phyloP scores from a whole-genome alignment of 1,140 invertebrate species.

The Gerris buenoi region DNA sequence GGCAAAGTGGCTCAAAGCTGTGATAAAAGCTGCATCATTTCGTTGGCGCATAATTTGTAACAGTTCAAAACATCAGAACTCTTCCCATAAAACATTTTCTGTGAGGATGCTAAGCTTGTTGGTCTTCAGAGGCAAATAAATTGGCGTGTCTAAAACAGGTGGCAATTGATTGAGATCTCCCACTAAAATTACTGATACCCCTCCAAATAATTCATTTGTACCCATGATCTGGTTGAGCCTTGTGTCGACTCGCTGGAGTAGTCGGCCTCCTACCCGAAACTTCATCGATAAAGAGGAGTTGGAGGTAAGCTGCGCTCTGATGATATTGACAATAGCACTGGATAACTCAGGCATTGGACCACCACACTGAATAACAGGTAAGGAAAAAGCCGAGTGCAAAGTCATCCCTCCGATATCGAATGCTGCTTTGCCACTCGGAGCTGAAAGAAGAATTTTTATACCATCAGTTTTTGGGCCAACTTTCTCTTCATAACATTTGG shows the following conservation, averaged over 20 bases:
- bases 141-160: conserved; percentile 13
- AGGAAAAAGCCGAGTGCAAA: conserved; percentile 6
- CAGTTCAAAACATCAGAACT: conserved; percentile 12
- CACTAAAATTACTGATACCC: conserved; percentile 8
- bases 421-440: neutral
- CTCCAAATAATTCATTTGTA: conserved; percentile 8
- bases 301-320: conserved; percentile 5
- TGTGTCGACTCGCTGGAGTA: conserved; percentile 11
- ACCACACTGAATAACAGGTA: neutral
- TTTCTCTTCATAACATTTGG: neutral
- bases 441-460: neutral
- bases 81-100: conserved; percentile 9
- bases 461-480: neutral
- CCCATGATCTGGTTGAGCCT: conserved; percentile 12
- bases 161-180: conserved; percentile 19
- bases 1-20: conserved; percentile 13
- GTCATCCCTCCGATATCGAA: neutral
- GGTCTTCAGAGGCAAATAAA: conserved; percentile 5
- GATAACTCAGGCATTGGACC: neutral
- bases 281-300: conserved; percentile 18
- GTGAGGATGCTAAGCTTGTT: conserved; percentile 7
- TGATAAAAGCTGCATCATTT: conserved; percentile 13
- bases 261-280: conserved; percentile 4
- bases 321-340: neutral
- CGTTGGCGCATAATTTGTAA: conserved; percentile 17